Conservation (phyloP, 2,888 invertebrate genomes). For the Hydrotaea cyrtoneurina region DNA sequence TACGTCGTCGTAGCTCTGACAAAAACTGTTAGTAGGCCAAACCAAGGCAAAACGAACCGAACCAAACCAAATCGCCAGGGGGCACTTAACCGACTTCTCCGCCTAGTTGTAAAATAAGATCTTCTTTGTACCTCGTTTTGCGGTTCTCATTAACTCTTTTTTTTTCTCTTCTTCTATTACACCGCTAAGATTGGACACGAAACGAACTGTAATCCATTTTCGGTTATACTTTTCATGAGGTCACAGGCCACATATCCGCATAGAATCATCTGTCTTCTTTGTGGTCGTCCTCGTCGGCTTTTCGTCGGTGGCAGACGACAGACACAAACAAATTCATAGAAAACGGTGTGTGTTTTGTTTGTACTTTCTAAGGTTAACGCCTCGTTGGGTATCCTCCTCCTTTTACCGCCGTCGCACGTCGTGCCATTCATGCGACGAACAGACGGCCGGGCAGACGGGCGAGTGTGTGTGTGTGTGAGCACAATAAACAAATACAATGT, state of each 20-base stretch:
- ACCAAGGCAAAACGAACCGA: no score
- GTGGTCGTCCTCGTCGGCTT: not conserved
- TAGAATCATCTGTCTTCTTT: not conserved
- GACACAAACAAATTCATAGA: constrained; percentile 2
- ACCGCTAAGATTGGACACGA: not conserved
- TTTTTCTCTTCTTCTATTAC: not conserved
- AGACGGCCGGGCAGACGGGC: not conserved
- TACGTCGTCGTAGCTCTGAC: constrained; percentile 14
- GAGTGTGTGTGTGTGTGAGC: not conserved
- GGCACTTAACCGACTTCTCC: constrained; percentile 46
- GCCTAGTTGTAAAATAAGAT: constrained; percentile 19
- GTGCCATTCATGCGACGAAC: constrained; percentile 18
- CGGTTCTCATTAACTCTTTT: not conserved
- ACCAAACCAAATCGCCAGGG: constrained; percentile 33
- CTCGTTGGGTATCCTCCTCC: constrained; percentile 31
- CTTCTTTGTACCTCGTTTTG: not conserved
- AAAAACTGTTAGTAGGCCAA: constrained; percentile 56
- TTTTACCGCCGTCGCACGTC: not conserved
- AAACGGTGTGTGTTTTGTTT: constrained; percentile 19
- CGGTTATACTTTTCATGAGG: not conserved
- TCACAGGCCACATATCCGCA: constrained; percentile 29
- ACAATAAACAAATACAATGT: constrained; percentile 25
- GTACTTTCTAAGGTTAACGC: constrained; percentile 38
- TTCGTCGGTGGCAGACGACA: not conserved
- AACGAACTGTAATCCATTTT: not conserved